These are phyloP conservation scores for Dynastes hyllus DNA, from an alignment of 2,888 invertebrate genomes.

Conservation along the genomic window DNA sequence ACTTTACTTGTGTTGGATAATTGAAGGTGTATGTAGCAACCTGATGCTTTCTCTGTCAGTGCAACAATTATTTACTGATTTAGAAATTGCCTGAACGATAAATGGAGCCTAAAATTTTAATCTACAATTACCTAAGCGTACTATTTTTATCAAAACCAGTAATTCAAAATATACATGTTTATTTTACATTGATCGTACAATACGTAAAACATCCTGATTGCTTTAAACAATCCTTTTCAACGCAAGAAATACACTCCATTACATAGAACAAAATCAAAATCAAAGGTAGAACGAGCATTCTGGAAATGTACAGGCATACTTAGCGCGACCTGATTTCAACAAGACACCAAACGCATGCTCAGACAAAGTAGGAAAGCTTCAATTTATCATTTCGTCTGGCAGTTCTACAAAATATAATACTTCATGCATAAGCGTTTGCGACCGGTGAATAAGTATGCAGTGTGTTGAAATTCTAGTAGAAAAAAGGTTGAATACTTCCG, in stretches of 20 bases:
- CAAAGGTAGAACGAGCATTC: neutral
- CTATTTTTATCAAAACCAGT: neutral
- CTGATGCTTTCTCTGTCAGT: no score
- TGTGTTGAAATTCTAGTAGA: neutral
- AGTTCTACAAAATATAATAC: slow-evolving; percentile 32
- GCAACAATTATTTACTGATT: no score
- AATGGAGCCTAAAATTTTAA: no score
- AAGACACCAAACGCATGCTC: neutral
- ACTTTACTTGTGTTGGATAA: no score
- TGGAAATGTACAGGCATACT: neutral
- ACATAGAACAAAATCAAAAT: neutral
- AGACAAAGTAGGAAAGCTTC: neutral
- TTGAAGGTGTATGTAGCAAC: no score
- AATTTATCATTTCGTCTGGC: slow-evolving; percentile 28
- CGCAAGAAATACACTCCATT: neutral
- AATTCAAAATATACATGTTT: neutral
- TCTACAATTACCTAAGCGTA: neutral
- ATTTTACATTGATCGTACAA: neutral
- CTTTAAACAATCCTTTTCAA: neutral
- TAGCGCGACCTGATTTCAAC: neutral
- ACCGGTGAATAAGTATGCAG: neutral
- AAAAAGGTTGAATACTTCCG: neutral
- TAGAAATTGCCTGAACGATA: no score
- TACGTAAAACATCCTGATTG: neutral
- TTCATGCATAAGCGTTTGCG: slow-evolving; percentile 24